Evolutionary conservation across 2,888 invertebrate species (phyloP), one percentile per base, ranked within the genome.

Genomic region (Galeruca laticollis): DNA sequence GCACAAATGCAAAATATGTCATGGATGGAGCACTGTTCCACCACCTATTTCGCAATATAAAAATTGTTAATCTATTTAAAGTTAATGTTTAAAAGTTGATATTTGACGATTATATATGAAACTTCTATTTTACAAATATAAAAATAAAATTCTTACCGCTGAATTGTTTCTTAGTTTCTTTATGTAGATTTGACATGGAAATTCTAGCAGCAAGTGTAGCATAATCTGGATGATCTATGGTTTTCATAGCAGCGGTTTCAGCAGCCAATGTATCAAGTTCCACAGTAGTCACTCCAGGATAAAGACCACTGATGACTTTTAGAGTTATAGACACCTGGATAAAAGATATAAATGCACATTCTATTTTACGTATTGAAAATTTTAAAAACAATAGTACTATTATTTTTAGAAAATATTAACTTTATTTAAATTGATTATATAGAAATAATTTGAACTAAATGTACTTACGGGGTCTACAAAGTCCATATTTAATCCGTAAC

Each of bases 231-330:
- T 99, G 99, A 81, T 94, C 93, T 2, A 97, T 97, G 0, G 99
- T 98, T 94, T 98, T 94, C 35, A 96, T 96, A 11, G 99, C 99
- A n/a, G 99, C 96, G 49, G 96, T 99, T 87, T 99, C 99, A 0
- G 99, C 99, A 54, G 99, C 99, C 74, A 99, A 87, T 84, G 98
- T 99, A 86, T 99, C 99, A 78, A 99, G 87, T 84, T 99, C 98
- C 18, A 97, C 94, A 0, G 99, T 99, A 8, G 97, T 97, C 1
- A 99, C 98, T 13, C 99, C 99, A 71, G 95, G 92, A 84, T 98
- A 99, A 49, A 99, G 89, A 0, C 99, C 99, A 86, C 88, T 95
- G 76, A 99, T 97, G 0, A 99, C 98, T 87, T 97, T 96, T 75
- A 94, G 86, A 0, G 96, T 96, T 72, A 97, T 95, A 59, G 92